A percentile compares a stretch with the other conserved stretches of the same genome.
phyloP scores from a whole-genome alignment of 2,113 vertebrate species.

The Pardalotus punctatus region DNA sequence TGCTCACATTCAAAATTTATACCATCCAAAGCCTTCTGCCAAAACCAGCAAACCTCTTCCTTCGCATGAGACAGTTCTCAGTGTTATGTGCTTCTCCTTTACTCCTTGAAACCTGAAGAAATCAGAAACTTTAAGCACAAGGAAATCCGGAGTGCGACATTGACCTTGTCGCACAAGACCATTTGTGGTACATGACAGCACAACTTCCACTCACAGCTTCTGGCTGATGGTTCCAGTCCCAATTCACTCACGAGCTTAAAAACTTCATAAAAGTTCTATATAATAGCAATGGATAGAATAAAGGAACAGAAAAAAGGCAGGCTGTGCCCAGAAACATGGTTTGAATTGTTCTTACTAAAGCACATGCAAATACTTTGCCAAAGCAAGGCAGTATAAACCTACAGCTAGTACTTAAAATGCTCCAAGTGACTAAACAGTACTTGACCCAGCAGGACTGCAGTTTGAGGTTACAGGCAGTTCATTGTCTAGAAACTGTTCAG shows the following conservation, averaged over 20 bases:
- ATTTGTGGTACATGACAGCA: rapidly evolving
- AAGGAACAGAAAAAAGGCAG: not conserved
- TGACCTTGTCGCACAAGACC: not conserved
- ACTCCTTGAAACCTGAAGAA: not conserved
- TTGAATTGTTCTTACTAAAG: not conserved
- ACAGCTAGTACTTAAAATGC: not conserved
- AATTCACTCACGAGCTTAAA: not conserved
- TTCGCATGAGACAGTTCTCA: not conserved
- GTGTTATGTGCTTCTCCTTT: not conserved
- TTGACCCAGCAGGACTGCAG: not conserved
- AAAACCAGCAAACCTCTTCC: not conserved
- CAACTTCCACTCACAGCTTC: not conserved
- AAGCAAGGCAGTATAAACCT: not conserved
- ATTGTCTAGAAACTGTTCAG: not conserved
- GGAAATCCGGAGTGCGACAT: not conserved
- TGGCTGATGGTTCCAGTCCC: not conserved
- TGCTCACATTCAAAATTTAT: not conserved
- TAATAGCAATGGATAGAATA: not conserved
- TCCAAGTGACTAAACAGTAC: not conserved
- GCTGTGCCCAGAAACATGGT: not conserved
- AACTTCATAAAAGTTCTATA: not conserved
- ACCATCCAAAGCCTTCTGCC: not conserved
- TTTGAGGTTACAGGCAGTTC: not conserved
- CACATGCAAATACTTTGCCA: not conserved
- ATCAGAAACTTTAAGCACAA: not conserved